Evolutionary conservation across 1,140 invertebrate genomes (phyloP).

Genomic region (Idris sp.): DNA sequence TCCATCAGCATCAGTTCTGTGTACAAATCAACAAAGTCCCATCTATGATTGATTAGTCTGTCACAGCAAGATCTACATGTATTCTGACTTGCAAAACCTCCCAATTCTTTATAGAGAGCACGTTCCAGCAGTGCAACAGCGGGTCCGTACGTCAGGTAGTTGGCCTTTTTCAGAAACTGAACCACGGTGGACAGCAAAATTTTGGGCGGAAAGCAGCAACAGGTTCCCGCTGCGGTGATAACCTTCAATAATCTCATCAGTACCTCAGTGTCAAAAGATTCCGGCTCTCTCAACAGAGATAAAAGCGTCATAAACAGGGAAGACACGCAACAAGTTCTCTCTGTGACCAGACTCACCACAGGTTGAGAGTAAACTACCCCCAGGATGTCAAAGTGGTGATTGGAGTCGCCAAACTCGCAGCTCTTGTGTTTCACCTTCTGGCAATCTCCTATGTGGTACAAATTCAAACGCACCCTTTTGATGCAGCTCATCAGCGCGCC

Average conservation of each 20-base stretch:
- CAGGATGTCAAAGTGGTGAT: constrained; percentile 81
- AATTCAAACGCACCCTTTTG: constrained; percentile 80
- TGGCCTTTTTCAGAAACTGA: constrained; percentile 70
- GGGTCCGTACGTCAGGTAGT: constrained; percentile 66
- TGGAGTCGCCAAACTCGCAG: constrained; percentile 74
- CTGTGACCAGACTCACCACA: constrained; percentile 55
- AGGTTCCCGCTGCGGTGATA: constrained; percentile 80
- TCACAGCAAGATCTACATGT: constrained; percentile 65
- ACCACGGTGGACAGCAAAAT: constrained; percentile 71
- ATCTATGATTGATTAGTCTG: constrained; percentile 70
- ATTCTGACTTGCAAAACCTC: constrained; percentile 70
- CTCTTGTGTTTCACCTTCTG: constrained; percentile 77
- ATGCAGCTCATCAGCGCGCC: constrained; percentile 80
- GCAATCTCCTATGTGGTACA: constrained; percentile 79
- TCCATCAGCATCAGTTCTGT: constrained; percentile 79
- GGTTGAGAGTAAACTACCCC: constrained; percentile 74
- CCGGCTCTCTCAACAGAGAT: constrained; percentile 76
- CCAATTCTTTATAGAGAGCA: constrained; percentile 81
- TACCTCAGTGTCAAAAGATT: constrained; percentile 72
- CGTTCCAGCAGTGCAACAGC: constrained; percentile 79
- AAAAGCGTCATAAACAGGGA: constrained; percentile 80
- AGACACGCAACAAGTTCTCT: constrained; percentile 79
- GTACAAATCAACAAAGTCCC: constrained; percentile 81
- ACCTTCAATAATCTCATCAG: constrained; percentile 79
- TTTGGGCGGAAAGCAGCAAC: constrained; percentile 82